A percentile compares a stretch with the other conserved stretches of the same genome.
Evolutionary conservation across 2,888 invertebrate genomes (phyloP).

Genomic region (Apamea anceps): DNA sequence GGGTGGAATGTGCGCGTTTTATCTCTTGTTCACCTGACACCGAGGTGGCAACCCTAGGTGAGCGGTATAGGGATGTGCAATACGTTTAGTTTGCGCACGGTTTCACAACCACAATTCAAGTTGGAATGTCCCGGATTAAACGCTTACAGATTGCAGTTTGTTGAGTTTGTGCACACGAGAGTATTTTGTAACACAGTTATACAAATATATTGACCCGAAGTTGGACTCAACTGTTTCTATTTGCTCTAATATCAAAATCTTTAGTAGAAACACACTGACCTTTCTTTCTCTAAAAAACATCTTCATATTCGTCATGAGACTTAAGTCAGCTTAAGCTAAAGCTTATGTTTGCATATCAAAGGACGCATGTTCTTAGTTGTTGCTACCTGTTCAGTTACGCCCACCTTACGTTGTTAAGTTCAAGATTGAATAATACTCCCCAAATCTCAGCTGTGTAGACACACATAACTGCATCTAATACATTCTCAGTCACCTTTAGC

Average conservation of each 20-base stretch:
- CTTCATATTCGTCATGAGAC: constrained; percentile 5
- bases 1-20: constrained; percentile 22
- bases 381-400: neutral
- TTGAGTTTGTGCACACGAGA: constrained; percentile 51
- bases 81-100: constrained; percentile 73
- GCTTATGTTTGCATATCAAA: constrained; percentile 20
- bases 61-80: constrained; percentile 36
- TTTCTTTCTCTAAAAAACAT: neutral
- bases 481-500: constrained; percentile 30
- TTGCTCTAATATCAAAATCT: constrained; percentile 1
- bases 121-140: constrained; percentile 72
- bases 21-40: constrained; percentile 15
- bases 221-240: constrained; percentile 6
- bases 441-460: constrained; percentile 10
- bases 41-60: constrained; percentile 34
- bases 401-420: neutral
- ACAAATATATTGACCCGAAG: constrained; percentile 25
- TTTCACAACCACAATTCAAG: constrained; percentile 80
- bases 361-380: constrained; percentile 10
- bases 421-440: constrained; percentile 1
- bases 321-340: neutral
- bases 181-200: constrained; percentile 29
- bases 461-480: constrained; percentile 5
- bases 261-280: neutral
- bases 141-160: constrained; percentile 71